A percentile compares a stretch with the other conserved stretches of the same genome.
These are phyloP conservation scores for Neotragus pygmaeus DNA, from an alignment of 2,113 vertebrate species.

Conservation along the genomic window DNA sequence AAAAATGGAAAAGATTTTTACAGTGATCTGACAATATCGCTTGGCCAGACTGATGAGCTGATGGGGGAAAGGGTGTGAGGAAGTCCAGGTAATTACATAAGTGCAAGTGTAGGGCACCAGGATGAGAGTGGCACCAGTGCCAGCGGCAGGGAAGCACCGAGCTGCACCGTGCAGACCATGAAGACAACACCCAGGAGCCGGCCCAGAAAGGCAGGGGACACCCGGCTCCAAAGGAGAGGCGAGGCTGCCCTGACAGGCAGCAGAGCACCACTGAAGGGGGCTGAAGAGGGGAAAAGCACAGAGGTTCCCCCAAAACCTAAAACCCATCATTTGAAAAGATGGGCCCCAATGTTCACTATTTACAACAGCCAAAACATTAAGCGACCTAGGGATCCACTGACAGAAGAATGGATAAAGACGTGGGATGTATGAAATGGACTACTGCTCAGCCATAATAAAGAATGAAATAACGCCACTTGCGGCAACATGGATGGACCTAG, in stretches of 20 bases:
- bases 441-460: background rate
- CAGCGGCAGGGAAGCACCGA: background rate
- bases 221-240: fast-evolving
- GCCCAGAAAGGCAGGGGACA: background rate
- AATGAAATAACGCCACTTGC: background rate
- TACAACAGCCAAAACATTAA: background rate
- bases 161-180: fast-evolving
- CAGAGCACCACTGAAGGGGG: background rate
- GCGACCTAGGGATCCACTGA: background rate
- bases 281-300: fast-evolving
- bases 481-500: background rate
- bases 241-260: background rate
- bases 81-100: background rate
- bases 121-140: background rate
- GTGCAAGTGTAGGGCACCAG: fast-evolving
- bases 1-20: background rate
- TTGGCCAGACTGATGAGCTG: background rate
- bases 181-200: background rate
- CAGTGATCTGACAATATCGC: background rate
- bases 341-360: background rate
- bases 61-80: background rate
- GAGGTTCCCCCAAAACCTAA: background rate
- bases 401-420: background rate
- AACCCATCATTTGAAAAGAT: background rate
- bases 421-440: background rate